Conservation (phyloP, 2,113 vertebrate species). For the Corvus moneduloides region DNA sequence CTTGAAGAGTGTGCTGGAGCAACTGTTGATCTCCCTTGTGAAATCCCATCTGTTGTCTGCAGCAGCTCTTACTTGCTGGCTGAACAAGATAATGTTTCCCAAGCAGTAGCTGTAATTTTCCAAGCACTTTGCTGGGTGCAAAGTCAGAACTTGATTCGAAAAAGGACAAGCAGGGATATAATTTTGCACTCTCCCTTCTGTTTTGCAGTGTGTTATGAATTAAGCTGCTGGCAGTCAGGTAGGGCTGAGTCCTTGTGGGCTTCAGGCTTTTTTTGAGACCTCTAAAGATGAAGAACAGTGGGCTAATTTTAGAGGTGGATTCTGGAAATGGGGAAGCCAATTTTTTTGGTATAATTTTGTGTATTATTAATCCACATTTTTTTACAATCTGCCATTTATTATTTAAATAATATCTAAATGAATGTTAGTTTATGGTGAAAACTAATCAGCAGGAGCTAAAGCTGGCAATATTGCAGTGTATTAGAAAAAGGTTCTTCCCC, state of each 20-base stretch:
- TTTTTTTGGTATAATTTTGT: background rate
- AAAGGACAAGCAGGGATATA: background rate
- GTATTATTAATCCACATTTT: background rate
- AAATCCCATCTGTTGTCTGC: constrained; percentile 49
- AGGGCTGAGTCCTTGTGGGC: background rate
- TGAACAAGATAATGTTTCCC: constrained; percentile 39
- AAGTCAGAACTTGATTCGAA: constrained; percentile 3
- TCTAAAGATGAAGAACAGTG: background rate
- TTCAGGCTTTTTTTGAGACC: background rate
- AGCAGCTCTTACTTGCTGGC: background rate
- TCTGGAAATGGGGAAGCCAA: background rate
- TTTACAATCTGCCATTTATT: background rate
- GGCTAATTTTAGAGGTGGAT: background rate
- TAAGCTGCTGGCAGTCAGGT: background rate
- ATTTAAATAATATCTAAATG: background rate
- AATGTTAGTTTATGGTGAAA: background rate
- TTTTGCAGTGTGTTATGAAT: background rate
- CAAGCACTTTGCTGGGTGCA: background rate
- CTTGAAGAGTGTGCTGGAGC: background rate
- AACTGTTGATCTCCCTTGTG: constrained; percentile 44
- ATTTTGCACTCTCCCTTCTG: background rate
- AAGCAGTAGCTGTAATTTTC: constrained; percentile 34
- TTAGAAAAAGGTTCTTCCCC: background rate
- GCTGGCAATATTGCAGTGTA: background rate
- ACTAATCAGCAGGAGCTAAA: background rate